A percentile compares a stretch with the other conserved stretches of the same genome.
These are phyloP conservation scores for Cabera pusaria DNA, from an alignment of 2,888 invertebrate species.

Conservation along the genomic window DNA sequence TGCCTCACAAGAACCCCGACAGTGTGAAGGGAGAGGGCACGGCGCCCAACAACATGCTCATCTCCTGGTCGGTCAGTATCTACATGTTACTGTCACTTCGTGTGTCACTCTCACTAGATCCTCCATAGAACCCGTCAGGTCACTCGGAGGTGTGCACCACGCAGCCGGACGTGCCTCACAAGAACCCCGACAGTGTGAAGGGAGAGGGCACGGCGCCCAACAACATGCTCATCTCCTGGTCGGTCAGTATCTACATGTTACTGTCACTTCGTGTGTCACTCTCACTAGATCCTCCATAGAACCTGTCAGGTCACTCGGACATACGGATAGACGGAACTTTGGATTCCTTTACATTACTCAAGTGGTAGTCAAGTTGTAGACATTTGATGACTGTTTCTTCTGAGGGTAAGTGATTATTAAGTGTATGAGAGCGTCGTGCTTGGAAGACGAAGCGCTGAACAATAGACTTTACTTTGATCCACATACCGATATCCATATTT, in stretches of 20 bases:
- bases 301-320: conserved; percentile 93
- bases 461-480: too few relatives aligned
- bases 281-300: too few relatives aligned
- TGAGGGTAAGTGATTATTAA: too few relatives aligned
- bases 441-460: too few relatives aligned
- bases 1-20: conserved; percentile 96
- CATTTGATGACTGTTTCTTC: too few relatives aligned
- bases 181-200: conserved; percentile 96
- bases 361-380: too few relatives aligned
- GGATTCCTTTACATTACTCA: too few relatives aligned
- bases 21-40: conserved; percentile 95
- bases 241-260: conserved; percentile 78
- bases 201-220: conserved; percentile 94
- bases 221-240: conserved; percentile 97
- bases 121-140: conserved; percentile 91
- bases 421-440: too few relatives aligned
- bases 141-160: conserved; percentile 94
- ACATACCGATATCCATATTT: too few relatives aligned
- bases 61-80: conserved; percentile 93
- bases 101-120: too few relatives aligned
- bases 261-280: too few relatives aligned
- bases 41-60: conserved; percentile 94
- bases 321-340: too few relatives aligned
- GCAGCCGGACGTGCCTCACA: conserved; percentile 93
- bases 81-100: not conserved